These are phyloP conservation scores for Itoplectis maculator DNA, from an alignment of 2,888 invertebrate genomes.

Conservation along the genomic window DNA sequence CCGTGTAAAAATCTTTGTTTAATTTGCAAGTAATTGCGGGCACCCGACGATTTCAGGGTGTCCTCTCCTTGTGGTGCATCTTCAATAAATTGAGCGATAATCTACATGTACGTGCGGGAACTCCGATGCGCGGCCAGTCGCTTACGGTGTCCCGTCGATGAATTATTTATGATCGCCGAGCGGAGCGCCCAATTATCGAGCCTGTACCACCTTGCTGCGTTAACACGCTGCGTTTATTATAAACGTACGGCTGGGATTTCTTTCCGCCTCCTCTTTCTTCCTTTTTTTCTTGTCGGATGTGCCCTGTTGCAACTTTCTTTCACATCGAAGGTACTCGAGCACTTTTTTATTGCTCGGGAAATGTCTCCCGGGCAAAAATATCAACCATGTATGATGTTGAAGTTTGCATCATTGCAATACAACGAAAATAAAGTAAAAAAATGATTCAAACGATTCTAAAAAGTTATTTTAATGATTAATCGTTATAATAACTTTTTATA, in stretches of 20 bases:
- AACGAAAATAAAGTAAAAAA: too few relatives aligned
- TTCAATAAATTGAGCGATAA: slow-evolving; percentile 36
- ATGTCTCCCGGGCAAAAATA: neutral
- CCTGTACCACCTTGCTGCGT: slow-evolving; percentile 57
- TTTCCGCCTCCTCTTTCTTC: slow-evolving; percentile 2
- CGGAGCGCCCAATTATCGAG: slow-evolving; percentile 65
- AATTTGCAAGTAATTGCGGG: neutral
- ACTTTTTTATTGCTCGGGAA: neutral
- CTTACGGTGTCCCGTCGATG: slow-evolving; percentile 49
- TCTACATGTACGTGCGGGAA: slow-evolving; percentile 9
- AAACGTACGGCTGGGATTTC: slow-evolving; percentile 1
- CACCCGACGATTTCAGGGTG: slow-evolving; percentile 38
- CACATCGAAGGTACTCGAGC: neutral
- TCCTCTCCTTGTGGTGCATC: slow-evolving; percentile 47
- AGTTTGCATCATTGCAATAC: too few relatives aligned
- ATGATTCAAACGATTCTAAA: too few relatives aligned
- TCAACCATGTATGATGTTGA: neutral
- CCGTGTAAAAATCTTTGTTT: slow-evolving; percentile 40
- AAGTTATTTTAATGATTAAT: too few relatives aligned
- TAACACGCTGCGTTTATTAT: slow-evolving; percentile 55
- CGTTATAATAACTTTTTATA: too few relatives aligned
- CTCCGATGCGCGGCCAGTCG: neutral
- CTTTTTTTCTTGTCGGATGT: slow-evolving; percentile 2
- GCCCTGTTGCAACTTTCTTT: neutral
- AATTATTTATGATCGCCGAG: slow-evolving; percentile 65